Base-by-base conservation (phyloP, 1,140 invertebrate species). In the Himalopsyche phryganea region DNA sequence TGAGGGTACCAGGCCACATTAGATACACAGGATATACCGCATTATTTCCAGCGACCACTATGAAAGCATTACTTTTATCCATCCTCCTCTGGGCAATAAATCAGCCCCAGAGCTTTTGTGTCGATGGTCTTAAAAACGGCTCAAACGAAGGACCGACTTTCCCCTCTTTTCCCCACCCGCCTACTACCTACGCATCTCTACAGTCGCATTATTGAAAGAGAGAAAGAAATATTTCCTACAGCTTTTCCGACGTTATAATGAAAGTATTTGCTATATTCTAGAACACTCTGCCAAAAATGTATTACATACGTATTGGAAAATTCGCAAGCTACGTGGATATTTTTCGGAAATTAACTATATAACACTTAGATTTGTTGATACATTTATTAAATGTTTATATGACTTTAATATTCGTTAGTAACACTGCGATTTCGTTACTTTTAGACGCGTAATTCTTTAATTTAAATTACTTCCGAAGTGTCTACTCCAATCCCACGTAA, bases 101-200 rank as follows among this genome's bases (percentile, higher is more conserved):
- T 63, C 61, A 63, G 61, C 55, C 61, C 52, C 61, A 62, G 61
- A 56, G 61, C 61, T 63, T 63, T 63, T 63, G 61, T 63, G 61
- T 63, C 61, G 61, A 63, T 63, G 61, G 61, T 63, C 61, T 63
- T 63, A 63, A 63, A 63, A 63, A 63, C 61, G 61, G 61, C 61
- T 63, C 61, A 53, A 63, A 51, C 61, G 28, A 33, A 56, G 46
- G 32, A 63, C 56, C 52, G 51, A 49, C 60, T 59, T 57, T 54
- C 61, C 61, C 56, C 56, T 50, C 44, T 47, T 18, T 46, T 11
- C 33, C 36, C 41, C 32, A 4, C 7, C 51, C 3, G 23, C 23
- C 23, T 28, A 9, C 3, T 28, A 28, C 23, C 23, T 28, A 28
- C 23, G 23, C 23, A 28, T 28, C 23, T 28, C 23, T 28, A 28